A percentile compares a stretch with the other conserved stretches of the same genome.
These are phyloP conservation scores for Caenorhabditis sp. DNA, from an alignment of 2,888 invertebrate genomes.

Conservation along the genomic window DNA sequence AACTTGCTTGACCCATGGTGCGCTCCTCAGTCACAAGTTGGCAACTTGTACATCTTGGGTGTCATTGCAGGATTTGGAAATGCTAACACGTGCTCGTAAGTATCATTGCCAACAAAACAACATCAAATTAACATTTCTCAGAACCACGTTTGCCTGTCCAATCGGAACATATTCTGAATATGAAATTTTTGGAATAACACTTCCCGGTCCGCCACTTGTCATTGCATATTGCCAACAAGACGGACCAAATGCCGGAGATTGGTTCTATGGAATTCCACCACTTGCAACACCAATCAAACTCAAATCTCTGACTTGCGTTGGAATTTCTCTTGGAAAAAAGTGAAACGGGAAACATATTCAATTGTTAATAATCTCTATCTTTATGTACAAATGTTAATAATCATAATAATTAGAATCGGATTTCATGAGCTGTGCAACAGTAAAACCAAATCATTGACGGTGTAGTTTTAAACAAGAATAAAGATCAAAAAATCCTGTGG, in stretches of 20 bases:
- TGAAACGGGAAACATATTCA: background rate
- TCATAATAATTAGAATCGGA: conserved; percentile 7
- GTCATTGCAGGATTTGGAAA: conserved; percentile 5
- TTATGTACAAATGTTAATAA: background rate
- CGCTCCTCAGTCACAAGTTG: conserved; percentile 16
- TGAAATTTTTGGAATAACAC: background rate
- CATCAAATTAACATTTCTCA: background rate
- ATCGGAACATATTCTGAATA: conserved; percentile 9
- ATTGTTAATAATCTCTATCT: background rate
- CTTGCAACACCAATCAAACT: conserved; percentile 23
- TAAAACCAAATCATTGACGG: background rate
- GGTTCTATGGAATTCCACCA: conserved; percentile 42
- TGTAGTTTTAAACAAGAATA: background rate
- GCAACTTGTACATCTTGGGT: conserved; percentile 20
- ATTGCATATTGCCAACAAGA: conserved; percentile 25
- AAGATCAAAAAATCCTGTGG: no score
- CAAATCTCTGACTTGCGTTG: background rate
- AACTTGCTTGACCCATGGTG: background rate
- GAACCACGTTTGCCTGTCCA: background rate
- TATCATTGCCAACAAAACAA: no score
- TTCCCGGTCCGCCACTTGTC: conserved; percentile 24
- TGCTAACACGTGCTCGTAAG: conserved; percentile 41
- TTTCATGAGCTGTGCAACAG: background rate
- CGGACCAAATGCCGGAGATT: conserved; percentile 27
- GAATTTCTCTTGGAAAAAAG: background rate